Conservation (phyloP, 2,888 invertebrate genomes). For the Limnephilus rhombicus region DNA sequence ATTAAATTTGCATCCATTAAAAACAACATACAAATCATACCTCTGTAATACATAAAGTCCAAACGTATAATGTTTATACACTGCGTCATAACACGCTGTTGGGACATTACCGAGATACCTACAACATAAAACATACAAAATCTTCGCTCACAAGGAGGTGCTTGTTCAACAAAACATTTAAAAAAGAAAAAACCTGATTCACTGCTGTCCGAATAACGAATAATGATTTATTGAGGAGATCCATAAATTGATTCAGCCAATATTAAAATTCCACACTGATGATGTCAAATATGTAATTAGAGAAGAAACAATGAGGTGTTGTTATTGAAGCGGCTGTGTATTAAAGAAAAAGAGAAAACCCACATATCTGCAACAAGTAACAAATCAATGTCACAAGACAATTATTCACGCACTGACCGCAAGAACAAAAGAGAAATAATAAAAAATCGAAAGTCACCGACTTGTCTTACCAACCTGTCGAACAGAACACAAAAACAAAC, state of each 20-base stretch:
- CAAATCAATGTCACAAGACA: conserved; percentile 53
- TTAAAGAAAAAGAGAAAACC: neutral
- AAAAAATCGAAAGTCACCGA: conserved; percentile 55
- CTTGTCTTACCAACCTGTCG: conserved; percentile 12
- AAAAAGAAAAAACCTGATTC: neutral
- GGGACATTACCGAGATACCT: neutral
- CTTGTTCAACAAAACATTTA: neutral
- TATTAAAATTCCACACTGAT: neutral
- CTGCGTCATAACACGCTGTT: conserved; percentile 11
- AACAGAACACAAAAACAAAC: neutral
- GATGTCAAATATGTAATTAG: neutral
- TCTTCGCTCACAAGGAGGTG: neutral
- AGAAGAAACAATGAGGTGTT: neutral
- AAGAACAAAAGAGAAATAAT: conserved; percentile 36
- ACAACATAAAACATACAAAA: neutral
- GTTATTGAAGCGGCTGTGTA: neutral
- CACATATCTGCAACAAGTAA: neutral
- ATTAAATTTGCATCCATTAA: conserved; percentile 47
- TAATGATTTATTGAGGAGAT: neutral
- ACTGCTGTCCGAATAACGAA: neutral
- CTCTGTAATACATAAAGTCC: neutral
- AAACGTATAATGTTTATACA: neutral
- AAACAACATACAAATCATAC: conserved; percentile 24
- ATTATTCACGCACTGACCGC: conserved; percentile 57
- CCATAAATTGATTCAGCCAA: neutral